These are phyloP conservation scores for Rotaria macrura DNA, from an alignment of 2,888 invertebrate species.

Conservation along the genomic window DNA sequence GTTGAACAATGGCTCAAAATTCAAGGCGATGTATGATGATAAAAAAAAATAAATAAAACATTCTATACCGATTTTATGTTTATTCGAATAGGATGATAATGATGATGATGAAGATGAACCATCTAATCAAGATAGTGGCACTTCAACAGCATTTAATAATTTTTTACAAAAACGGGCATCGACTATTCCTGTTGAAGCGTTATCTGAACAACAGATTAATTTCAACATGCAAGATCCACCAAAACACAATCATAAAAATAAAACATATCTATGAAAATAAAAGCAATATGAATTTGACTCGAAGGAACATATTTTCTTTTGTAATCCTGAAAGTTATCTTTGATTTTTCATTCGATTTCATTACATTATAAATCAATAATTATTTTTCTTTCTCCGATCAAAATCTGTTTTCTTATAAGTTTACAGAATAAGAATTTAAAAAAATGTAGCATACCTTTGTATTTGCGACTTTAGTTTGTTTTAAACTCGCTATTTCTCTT, in stretches of 20 bases:
- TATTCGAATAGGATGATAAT: neutral
- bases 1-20: slow-evolving; percentile 49
- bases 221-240: neutral
- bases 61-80: neutral
- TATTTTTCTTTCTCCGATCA: neutral
- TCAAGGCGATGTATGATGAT: slow-evolving; percentile 6
- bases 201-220: neutral
- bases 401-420: neutral
- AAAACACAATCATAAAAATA: neutral
- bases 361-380: neutral
- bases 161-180: slow-evolving; percentile 5
- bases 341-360: neutral
- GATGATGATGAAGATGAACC: neutral
- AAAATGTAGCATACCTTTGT: neutral
- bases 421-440: neutral
- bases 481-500: neutral
- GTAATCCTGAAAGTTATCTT: too few relatives aligned
- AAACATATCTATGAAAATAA: neutral
- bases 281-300: neutral
- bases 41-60: too few relatives aligned
- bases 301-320: neutral
- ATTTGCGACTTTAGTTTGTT: neutral
- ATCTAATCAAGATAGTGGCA: neutral
- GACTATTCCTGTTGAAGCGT: neutral
- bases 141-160: neutral